Percentiles rank a stretch among this genome's conserved stretches.
These are phyloP conservation scores for Typhlomys cinereus DNA, from an alignment of 2,113 vertebrate genomes.

Conservation along the genomic window DNA sequence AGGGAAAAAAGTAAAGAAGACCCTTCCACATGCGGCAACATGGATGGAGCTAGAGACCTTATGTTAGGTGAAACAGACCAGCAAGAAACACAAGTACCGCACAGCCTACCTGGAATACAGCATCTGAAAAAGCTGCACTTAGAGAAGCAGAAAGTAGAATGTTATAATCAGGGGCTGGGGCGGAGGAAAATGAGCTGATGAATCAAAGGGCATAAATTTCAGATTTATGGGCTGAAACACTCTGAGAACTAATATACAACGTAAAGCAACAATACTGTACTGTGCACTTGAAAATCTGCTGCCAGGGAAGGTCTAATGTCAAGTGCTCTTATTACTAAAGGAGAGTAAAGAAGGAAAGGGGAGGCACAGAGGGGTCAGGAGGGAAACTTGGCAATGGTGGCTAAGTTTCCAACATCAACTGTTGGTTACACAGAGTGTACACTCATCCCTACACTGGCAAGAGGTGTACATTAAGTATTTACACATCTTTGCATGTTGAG, in stretches of 20 bases:
- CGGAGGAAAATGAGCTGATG: neutral
- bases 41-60: neutral
- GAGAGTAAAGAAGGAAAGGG: neutral
- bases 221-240: neutral
- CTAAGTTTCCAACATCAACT: neutral
- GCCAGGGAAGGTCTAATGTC: neutral
- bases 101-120: neutral
- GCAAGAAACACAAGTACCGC: too few species aligned
- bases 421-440: neutral
- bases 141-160: neutral
- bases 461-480: neutral
- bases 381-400: neutral
- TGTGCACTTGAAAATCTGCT: neutral
- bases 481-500: neutral
- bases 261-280: neutral
- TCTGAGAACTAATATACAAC: neutral
- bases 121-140: neutral
- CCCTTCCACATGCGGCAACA: neutral
- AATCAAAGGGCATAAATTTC: neutral
- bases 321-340: neutral
- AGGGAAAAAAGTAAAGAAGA: neutral
- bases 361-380: neutral
- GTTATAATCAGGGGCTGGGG: neutral
- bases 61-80: too few species aligned
- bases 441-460: neutral